Conservation (phyloP, 2,888 invertebrate genomes). For the Cerastis leucographa region DNA sequence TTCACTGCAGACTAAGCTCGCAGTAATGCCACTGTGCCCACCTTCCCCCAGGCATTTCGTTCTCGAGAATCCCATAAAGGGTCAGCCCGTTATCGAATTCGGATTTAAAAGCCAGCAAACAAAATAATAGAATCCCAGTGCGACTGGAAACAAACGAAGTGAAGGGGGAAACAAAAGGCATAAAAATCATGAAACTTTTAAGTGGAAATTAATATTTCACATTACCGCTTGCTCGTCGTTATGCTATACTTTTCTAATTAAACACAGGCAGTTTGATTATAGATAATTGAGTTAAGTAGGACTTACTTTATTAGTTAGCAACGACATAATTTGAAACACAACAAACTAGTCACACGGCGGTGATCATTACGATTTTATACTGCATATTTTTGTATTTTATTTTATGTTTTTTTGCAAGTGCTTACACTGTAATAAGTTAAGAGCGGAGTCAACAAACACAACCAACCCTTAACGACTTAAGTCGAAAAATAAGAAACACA, state of each 20-base stretch:
- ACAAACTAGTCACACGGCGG: not conserved
- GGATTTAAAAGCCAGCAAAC: not conserved
- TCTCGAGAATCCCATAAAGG: no score
- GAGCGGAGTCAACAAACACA: no score
- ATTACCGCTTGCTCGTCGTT: not conserved
- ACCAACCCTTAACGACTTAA: no score
- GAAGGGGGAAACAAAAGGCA: not conserved
- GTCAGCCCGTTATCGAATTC: not conserved
- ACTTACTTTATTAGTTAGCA: not conserved
- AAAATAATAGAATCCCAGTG: not conserved
- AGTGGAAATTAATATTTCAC: not conserved
- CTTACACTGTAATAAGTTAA: no score
- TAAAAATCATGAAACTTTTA: not conserved
- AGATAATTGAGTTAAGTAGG: not conserved
- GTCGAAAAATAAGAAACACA: no score
- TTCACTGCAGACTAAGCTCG: not conserved
- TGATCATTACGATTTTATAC: not conserved
- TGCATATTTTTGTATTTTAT: not conserved
- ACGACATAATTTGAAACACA: not conserved
- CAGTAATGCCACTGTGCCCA: no score
- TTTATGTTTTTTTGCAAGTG: no score
- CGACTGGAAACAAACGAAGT: not conserved
- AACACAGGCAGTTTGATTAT: conserved; percentile 3
- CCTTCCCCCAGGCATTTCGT: not conserved
- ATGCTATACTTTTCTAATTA: not conserved